A percentile compares a stretch with the other conserved stretches of the same genome.
Conservation (phyloP, 2,797 vertebrate species). For the Siniperca undulata region DNA sequence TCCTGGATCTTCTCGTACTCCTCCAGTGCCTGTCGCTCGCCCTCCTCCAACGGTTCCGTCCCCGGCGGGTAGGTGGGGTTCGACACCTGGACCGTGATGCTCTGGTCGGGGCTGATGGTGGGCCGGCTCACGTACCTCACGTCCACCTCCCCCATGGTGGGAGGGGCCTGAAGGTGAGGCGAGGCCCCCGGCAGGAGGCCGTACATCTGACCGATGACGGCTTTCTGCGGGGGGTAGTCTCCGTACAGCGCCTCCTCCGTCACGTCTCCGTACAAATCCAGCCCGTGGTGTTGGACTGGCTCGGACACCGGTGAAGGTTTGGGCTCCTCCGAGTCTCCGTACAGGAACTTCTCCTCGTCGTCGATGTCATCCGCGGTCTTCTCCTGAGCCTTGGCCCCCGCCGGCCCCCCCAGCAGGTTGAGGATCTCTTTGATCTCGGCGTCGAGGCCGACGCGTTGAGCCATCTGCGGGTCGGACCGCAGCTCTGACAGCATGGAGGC, state of each 20-base stretch:
- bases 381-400: slow-evolving; percentile 73
- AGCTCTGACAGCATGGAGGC: slow-evolving; percentile 84
- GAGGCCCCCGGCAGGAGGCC: background rate
- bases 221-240: slow-evolving; percentile 49
- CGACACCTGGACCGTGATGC: slow-evolving; percentile 28
- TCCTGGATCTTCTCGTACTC: slow-evolving; percentile 96
- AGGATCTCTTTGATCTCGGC: slow-evolving; percentile 90
- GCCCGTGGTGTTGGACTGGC: slow-evolving; percentile 30
- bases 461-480: slow-evolving; percentile 76
- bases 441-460: slow-evolving; percentile 86
- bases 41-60: slow-evolving; percentile 63
- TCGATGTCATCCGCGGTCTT: slow-evolving; percentile 86
- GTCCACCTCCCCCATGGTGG: slow-evolving; percentile 17
- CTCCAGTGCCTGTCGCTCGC: slow-evolving; percentile 82
- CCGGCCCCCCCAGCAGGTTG: slow-evolving; percentile 84
- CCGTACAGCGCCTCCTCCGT: slow-evolving; percentile 75
- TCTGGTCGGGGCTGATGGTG: slow-evolving; percentile 41
- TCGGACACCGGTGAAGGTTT: slow-evolving; percentile 8
- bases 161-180: slow-evolving; percentile 44
- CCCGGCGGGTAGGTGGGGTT: slow-evolving; percentile 49
- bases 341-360: slow-evolving; percentile 97
- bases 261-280: slow-evolving; percentile 68
- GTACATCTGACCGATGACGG: slow-evolving; percentile 16
- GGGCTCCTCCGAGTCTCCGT: slow-evolving; percentile 90
- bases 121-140: slow-evolving; percentile 26